Conservation (phyloP, 2,888 invertebrate species). For the Allolobophora icterica region DNA sequence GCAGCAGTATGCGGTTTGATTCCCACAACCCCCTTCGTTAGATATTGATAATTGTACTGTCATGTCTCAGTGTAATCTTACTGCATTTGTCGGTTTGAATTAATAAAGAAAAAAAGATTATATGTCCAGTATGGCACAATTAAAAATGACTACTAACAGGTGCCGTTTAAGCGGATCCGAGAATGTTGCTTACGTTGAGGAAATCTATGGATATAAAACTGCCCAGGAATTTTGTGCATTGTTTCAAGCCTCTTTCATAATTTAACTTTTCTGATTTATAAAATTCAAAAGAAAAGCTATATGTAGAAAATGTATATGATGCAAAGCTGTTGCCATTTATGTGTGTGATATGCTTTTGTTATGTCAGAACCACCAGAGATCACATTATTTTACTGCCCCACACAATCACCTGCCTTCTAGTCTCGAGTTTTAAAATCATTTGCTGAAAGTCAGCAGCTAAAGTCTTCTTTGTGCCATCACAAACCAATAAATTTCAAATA, state of each 20-base stretch:
- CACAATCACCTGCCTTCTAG: background rate
- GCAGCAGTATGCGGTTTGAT: too few species aligned
- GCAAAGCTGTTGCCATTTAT: background rate
- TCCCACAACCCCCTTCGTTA: too few species aligned
- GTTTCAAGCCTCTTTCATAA: background rate
- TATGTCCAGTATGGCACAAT: background rate
- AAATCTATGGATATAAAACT: background rate
- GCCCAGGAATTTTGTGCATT: background rate
- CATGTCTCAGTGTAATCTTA: too few species aligned
- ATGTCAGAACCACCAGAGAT: background rate
- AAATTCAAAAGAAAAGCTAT: background rate
- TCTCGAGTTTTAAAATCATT: background rate
- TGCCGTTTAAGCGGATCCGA: background rate
- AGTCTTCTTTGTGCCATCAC: too few species aligned
- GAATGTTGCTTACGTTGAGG: background rate
- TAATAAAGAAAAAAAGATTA: too few species aligned
- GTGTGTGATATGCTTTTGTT: background rate
- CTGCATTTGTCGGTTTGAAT: too few species aligned
- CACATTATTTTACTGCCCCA: background rate
- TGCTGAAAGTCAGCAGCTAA: background rate
- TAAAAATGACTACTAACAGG: background rate
- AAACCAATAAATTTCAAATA: too few species aligned
- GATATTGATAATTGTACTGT: too few species aligned
- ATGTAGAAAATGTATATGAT: too few species aligned
- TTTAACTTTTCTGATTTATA: background rate